Percentiles rank a stretch among this genome's conserved stretches.
Conservation (phyloP, 2,113 vertebrate species). For the Cervus canadensis region DNA sequence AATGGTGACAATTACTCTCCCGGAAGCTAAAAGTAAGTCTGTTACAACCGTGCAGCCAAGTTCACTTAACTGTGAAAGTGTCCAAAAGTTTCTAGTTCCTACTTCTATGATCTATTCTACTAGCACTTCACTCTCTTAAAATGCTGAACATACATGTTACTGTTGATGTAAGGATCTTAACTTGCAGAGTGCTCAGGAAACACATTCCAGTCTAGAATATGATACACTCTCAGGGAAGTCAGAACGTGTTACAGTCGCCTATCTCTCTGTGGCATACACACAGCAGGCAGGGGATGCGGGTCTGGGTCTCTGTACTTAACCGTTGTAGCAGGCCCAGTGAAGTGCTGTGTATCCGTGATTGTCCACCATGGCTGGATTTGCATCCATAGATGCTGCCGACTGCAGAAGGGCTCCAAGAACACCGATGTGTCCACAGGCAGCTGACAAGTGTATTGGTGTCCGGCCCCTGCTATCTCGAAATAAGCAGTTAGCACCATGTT, state of each 20-base stretch:
- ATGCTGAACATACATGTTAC: not conserved
- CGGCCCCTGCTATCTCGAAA: slow-evolving; percentile 92
- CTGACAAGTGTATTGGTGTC: slow-evolving; percentile 94
- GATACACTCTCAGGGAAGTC: not conserved
- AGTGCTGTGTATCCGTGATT: slow-evolving; percentile 97
- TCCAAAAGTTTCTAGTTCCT: not conserved
- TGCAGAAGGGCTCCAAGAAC: slow-evolving; percentile 95
- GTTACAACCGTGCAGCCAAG: not conserved
- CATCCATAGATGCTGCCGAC: slow-evolving; percentile 88
- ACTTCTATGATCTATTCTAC: not conserved
- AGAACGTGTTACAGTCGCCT: not conserved
- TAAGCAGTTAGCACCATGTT: slow-evolving; percentile 92
- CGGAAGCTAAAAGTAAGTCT: not conserved
- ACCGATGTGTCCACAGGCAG: slow-evolving; percentile 94
- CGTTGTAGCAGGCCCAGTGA: slow-evolving; percentile 99
- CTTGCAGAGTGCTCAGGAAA: not conserved
- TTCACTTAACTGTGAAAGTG: not conserved
- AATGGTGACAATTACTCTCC: not conserved
- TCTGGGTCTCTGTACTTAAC: slow-evolving; percentile 79
- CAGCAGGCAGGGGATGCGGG: not conserved
- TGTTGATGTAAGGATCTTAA: not conserved
- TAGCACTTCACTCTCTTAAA: slow-evolving; percentile 8
- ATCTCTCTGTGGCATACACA: not conserved
- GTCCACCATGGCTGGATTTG: slow-evolving; percentile 89
- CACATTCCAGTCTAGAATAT: not conserved